Evolutionary conservation across 2,113 vertebrate genomes (phyloP).

Genomic region (Hirundichthys speculiger): DNA sequence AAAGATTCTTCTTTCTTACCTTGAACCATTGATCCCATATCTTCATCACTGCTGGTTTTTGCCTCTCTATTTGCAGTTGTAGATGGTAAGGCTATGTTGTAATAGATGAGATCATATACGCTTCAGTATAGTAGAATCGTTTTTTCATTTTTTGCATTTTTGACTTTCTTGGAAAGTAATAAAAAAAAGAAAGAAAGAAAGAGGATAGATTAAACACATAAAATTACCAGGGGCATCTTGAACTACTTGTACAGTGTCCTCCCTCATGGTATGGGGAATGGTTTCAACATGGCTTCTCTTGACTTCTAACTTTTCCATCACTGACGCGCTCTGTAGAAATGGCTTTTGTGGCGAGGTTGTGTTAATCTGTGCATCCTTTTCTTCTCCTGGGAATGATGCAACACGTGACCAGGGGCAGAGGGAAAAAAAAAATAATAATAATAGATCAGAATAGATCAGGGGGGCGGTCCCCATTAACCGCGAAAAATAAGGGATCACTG

Average conservation of each 20-base stretch:
- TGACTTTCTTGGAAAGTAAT: background rate
- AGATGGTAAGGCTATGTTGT: background rate
- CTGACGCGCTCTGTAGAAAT: background rate
- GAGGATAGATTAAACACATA: too few relatives aligned
- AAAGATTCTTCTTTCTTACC: conserved; percentile 1
- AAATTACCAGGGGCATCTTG: background rate
- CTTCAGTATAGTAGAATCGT: too few relatives aligned
- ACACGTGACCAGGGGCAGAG: conserved; percentile 4
- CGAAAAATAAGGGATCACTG: too few relatives aligned
- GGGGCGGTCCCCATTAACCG: too few relatives aligned
- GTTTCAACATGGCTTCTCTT: conserved; percentile 16
- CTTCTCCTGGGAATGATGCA: background rate
- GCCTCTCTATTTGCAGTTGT: background rate
- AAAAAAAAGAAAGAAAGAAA: background rate
- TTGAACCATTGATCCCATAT: background rate
- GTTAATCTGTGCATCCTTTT: background rate
- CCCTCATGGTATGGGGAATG: background rate
- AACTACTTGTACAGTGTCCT: background rate
- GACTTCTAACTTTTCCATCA: background rate
- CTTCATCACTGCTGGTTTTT: background rate
- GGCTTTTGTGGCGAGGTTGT: background rate
- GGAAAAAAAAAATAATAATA: too few relatives aligned
- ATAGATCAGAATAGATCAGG: too few relatives aligned
- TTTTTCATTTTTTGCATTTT: background rate
- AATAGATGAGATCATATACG: background rate